Evolutionary conservation across 2,888 invertebrate genomes (phyloP), one percentile per base, ranked within the genome.

Genomic region (Ormyrus labotus): DNA sequence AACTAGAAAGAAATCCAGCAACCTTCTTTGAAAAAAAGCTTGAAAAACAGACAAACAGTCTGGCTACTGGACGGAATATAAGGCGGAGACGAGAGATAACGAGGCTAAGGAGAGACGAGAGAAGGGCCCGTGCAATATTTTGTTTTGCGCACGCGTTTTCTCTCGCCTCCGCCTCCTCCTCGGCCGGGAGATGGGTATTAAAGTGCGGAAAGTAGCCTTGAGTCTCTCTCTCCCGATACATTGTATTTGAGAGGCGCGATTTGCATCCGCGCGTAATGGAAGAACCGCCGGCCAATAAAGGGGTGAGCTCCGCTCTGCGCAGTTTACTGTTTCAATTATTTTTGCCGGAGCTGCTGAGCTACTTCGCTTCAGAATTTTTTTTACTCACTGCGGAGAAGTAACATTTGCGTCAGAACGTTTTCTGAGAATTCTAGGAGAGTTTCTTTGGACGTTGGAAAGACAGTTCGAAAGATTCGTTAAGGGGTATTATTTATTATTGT

Each of bases 21-120:
- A 19, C 11, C 9, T 34, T 34, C 34, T 4, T 34, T 34, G 34
- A 4, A 4, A 34, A 34, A 34, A 34, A 34, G 34, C 34, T 34
- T 34, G 13, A 58, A 50, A 34, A 11, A 48, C n/a, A 71, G 10
- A 50, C 8, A 45, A 55, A 19, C 45, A n/a, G 50, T 5, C 11
- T 7, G 13, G 50, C 19, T 55, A 47, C 19, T 10, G 67, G 13
- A 60, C 0, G 19, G 34, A 55, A 64, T 47, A 72, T 48, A 71
- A 10, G 57, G 57, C 2, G 50, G 19, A 48, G 19, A 67, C 53
- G 47, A 13, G 11, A n/a, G 45, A 68, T 68, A 74, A 74, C 65
- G 74, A 76, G 77, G 64, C 19, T 63, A 64, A 70, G 64, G 57
- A 70, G 80, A 78, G 72, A 74, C 80, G 71, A 77, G 57, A 69